Base-by-base conservation (phyloP, 2,888 invertebrate genomes). In the Lasioglossum figueresi region DNA sequence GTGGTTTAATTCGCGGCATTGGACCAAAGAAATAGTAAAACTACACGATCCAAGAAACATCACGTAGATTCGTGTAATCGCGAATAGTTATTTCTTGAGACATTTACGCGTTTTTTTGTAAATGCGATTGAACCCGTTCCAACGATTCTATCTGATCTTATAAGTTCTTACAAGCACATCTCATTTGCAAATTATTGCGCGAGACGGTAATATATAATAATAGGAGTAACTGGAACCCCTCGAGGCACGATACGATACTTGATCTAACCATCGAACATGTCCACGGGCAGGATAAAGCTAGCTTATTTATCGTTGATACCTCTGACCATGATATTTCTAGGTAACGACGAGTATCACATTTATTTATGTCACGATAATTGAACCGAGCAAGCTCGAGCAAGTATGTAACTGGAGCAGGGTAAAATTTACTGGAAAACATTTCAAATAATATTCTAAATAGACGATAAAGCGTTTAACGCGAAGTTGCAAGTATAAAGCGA, bases 181-280 rank as follows among this genome's bases (percentile, higher is more conserved):
- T 82, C 82, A 82, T 82, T 76, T 66, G 56, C 52, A 73, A 83
- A 83, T 82, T 82, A 83, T 82, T 82, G 27, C 37, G 56, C 66
- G 56, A 66, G 83, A 76, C n/a, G 56, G n/a, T 66, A 27, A 76
- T 45, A 72, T 68, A 73, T 82, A 77, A 77, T 72, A 76, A 66
- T 76, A 68, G 82, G 72, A 72, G 82, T 82, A 82, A 83, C 82
- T 76, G 82, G 73, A 82, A 77, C 82, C 76, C 73, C 76, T 76
- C n/a, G 34, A 16, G 82, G 76, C 83, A 76, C 77, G 72, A 83
- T 82, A 82, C 31, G 83, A 77, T 83, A 82, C 76, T 73, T 73
- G 76, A 83, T 76, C 76, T 66, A 73, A 73, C 83, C 56, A 82
- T 82, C 73, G 76, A 72, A 82, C 82, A 48, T 72, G 83, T 76